Evolutionary conservation across 2,888 invertebrate species (phyloP).

Genomic region (Augiades crinisus): DNA sequence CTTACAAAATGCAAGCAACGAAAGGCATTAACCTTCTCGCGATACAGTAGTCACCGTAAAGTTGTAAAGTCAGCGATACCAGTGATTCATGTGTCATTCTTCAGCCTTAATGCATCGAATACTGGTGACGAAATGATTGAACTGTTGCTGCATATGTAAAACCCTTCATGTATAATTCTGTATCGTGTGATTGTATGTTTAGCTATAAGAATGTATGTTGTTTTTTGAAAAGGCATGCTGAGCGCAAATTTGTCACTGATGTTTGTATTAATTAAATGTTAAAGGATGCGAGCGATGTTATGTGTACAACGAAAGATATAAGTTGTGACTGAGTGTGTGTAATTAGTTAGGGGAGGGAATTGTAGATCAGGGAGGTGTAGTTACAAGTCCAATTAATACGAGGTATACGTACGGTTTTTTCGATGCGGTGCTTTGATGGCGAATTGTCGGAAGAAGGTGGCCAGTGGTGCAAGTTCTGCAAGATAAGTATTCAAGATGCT

Average conservation of each 20-base stretch:
- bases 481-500: slow-evolving; percentile 27
- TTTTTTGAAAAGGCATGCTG: neutral
- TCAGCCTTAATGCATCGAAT: neutral
- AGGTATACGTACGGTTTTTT: neutral
- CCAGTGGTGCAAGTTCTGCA: slow-evolving; percentile 2
- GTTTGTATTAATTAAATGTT: neutral
- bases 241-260: neutral
- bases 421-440: neutral
- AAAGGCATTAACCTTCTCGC: slow-evolving; percentile 2
- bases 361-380: slow-evolving; percentile 43
- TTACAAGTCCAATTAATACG: slow-evolving; percentile 52
- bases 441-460: neutral
- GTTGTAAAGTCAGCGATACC: slow-evolving; percentile 4
- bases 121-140: neutral
- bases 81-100: slow-evolving; percentile 9
- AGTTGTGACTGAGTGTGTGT: slow-evolving; percentile 1
- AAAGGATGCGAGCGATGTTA: too few relatives aligned
- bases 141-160: neutral
- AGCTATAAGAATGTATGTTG: neutral
- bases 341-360: too few relatives aligned
- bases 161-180: too few relatives aligned
- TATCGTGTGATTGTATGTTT: too few relatives aligned
- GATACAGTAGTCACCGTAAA: slow-evolving; percentile 7
- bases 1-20: neutral
- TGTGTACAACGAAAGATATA: neutral